Conservation (phyloP, 2,113 vertebrate genomes). For the Halichoeres trimaculatus region DNA sequence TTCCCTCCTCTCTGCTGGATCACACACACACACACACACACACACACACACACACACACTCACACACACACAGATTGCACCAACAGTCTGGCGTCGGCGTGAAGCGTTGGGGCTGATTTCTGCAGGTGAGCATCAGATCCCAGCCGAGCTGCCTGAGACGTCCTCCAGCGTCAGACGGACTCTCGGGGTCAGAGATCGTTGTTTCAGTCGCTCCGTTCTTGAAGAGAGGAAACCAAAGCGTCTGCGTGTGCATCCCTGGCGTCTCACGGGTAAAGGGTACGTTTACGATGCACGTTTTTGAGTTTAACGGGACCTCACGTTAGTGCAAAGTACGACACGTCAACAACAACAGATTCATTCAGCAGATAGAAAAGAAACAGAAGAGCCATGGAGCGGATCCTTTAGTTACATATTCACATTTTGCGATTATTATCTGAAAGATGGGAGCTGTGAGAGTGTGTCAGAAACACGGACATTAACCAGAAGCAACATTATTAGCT, state of each 20-base stretch:
- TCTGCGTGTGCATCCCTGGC: conserved; percentile 62
- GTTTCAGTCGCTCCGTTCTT: conserved; percentile 1
- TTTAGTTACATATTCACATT: conserved; percentile 75
- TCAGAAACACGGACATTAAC: conserved; percentile 55
- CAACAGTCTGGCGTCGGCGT: conserved; percentile 64
- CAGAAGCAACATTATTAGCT: conserved; percentile 53
- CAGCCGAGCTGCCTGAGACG: conserved; percentile 16
- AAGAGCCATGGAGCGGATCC: conserved; percentile 53
- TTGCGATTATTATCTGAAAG: conserved; percentile 63
- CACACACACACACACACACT: conserved; percentile 56
- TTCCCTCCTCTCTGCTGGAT: conserved; percentile 48
- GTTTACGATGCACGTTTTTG: conserved; percentile 57
- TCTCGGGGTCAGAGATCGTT: conserved; percentile 9
- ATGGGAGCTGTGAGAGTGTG: conserved; percentile 53
- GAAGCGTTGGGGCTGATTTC: conserved; percentile 52
- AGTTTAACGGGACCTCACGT: conserved; percentile 71
- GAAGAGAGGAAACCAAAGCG: not conserved
- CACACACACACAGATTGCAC: conserved; percentile 70
- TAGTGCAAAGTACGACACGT: conserved; percentile 72
- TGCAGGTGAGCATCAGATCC: conserved; percentile 48
- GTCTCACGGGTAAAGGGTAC: conserved; percentile 71
- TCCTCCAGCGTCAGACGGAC: conserved; percentile 19
- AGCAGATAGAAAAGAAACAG: conserved; percentile 40
- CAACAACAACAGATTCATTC: conserved; percentile 60
- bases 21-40: conserved; percentile 52